Evolutionary conservation across 2,888 invertebrate species (phyloP).

Genomic region (Phyllotreta cruciferae): DNA sequence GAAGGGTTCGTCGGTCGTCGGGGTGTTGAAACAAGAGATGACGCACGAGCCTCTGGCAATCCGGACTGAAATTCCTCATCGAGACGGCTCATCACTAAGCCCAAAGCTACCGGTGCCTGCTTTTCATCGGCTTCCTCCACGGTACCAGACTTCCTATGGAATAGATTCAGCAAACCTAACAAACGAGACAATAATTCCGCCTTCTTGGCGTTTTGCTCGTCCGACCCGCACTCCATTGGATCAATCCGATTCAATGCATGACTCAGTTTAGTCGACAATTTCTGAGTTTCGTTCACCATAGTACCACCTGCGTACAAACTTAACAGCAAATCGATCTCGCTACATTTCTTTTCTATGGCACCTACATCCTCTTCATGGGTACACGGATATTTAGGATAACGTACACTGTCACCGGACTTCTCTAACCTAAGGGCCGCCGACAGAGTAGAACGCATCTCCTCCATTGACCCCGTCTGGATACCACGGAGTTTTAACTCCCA

Average conservation of each 20-base stretch:
- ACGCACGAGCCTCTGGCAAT: neutral
- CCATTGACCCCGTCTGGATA: neutral
- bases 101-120: too few species aligned
- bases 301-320: too few species aligned
- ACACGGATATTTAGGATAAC: slow-evolving; percentile 17
- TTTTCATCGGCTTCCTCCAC: too few species aligned
- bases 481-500: slow-evolving; percentile 24
- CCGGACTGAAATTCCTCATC: too few species aligned
- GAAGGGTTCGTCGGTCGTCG: too few species aligned
- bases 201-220: neutral
- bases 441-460: slow-evolving; percentile 16
- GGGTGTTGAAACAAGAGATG: too few species aligned
- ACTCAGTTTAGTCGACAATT: slow-evolving; percentile 15
- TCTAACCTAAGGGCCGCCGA: slow-evolving; percentile 14
- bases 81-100: too few species aligned
- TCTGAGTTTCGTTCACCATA: neutral
- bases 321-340: neutral
- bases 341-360: slow-evolving; percentile 6
- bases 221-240: neutral
- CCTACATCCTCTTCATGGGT: slow-evolving; percentile 17
- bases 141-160: too few species aligned
- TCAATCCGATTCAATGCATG: slow-evolving; percentile 21
- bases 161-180: neutral
- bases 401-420: slow-evolving; percentile 12
- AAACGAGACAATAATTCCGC: too few species aligned